These are phyloP conservation scores for Chaetodon trifascialis DNA, from an alignment of 2,113 vertebrate genomes.

Conservation along the genomic window DNA sequence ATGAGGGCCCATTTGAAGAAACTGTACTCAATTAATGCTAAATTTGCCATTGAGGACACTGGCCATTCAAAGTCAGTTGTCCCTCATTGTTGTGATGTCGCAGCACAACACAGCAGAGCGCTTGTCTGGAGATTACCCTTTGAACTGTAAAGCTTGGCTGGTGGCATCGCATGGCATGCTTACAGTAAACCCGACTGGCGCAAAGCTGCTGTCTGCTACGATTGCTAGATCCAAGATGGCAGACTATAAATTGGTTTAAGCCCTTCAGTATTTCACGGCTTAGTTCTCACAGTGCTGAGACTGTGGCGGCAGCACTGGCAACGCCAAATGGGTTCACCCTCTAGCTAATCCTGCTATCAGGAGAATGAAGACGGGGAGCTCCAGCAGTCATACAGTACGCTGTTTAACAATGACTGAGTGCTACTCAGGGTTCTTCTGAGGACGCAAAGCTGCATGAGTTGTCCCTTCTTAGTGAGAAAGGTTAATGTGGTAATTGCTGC, in stretches of 20 bases:
- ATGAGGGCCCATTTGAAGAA: not conserved
- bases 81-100: constrained; percentile 54
- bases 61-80: constrained; percentile 37
- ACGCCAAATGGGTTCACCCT: constrained; percentile 74
- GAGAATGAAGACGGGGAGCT: constrained; percentile 60
- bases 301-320: constrained; percentile 47
- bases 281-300: constrained; percentile 64
- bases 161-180: constrained; percentile 68
- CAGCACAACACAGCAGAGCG: constrained; percentile 43
- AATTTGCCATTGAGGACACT: constrained; percentile 3
- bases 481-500: constrained; percentile 64
- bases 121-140: constrained; percentile 69
- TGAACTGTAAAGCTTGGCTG: constrained; percentile 62
- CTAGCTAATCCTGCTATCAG: constrained; percentile 74
- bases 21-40: constrained; percentile 6
- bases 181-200: constrained; percentile 70
- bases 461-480: constrained; percentile 47
- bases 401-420: constrained; percentile 58
- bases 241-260: constrained; percentile 76
- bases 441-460: constrained; percentile 47
- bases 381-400: constrained; percentile 51
- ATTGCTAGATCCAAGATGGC: constrained; percentile 74
- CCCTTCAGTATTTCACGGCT: constrained; percentile 74
- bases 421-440: constrained; percentile 53
- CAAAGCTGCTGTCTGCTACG: constrained; percentile 65